These are phyloP conservation scores for Microchrysa polita DNA, from an alignment of 2,888 invertebrate genomes.

Conservation along the genomic window DNA sequence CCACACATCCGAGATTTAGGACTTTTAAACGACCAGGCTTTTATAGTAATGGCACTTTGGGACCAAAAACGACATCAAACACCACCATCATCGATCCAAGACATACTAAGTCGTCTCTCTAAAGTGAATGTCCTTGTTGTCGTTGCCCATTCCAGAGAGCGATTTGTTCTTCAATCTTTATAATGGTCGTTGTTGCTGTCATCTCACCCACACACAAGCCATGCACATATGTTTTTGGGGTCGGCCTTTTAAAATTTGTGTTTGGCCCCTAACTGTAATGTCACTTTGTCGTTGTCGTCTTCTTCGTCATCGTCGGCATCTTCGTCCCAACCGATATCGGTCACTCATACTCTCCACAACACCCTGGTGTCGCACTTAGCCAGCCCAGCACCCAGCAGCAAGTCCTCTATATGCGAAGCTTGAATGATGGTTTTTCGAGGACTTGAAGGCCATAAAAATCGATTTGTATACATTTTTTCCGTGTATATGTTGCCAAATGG, in stretches of 20 bases:
- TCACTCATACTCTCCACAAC: not conserved
- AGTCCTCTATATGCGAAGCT: no score
- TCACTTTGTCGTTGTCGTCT: no score
- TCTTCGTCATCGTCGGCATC: no score
- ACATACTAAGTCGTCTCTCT: not conserved
- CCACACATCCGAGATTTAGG: no score
- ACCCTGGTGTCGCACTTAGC: not conserved
- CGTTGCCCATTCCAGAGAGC: conserved; percentile 26
- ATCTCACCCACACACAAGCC: not conserved
- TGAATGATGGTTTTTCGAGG: conserved; percentile 39
- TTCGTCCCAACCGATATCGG: not conserved
- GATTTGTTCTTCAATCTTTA: not conserved
- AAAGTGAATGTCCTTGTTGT: conserved; percentile 35
- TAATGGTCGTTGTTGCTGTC: conserved; percentile 8
- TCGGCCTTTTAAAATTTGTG: not conserved
- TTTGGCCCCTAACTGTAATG: not conserved
- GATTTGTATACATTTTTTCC: conserved; percentile 39
- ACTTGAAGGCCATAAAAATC: conserved; percentile 42
- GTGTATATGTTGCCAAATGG: conserved; percentile 37
- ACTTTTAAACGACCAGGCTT: no score
- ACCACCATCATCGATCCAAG: not conserved
- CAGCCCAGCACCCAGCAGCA: no score
- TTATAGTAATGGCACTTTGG: no score
- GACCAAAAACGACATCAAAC: no score
- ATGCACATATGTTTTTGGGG: not conserved